Conservation (phyloP, 1,140 invertebrate genomes). For the Caerostris darwini region DNA sequence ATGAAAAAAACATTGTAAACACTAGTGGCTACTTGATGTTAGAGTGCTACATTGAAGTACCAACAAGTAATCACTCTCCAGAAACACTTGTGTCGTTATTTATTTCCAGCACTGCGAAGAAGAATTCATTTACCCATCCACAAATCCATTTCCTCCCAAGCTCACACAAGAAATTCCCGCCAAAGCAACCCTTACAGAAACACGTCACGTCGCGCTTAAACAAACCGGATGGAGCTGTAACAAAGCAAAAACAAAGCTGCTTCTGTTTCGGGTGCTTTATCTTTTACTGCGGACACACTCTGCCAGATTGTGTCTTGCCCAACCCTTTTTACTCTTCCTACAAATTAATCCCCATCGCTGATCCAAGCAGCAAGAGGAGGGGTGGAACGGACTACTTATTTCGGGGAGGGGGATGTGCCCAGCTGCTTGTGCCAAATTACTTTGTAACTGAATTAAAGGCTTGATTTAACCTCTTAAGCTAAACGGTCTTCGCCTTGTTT, state of each 20-base stretch:
- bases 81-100: too few species aligned
- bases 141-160: background rate
- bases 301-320: background rate
- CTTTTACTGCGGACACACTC: background rate
- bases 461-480: background rate
- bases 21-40: too few species aligned
- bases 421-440: background rate
- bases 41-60: too few species aligned
- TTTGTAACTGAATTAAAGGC: slow-evolving; percentile 1
- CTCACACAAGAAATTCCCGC: background rate
- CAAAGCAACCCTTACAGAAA: background rate
- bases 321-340: background rate
- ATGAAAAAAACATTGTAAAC: too few species aligned
- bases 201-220: background rate
- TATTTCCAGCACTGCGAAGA: too few species aligned
- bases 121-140: background rate
- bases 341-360: background rate
- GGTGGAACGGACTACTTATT: background rate
- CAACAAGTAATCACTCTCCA: too few species aligned
- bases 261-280: background rate
- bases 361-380: too few species aligned
- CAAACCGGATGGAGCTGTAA: background rate
- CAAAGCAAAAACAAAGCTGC: background rate
- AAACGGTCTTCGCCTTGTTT: background rate
- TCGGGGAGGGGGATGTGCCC: background rate